Percentiles rank a stretch among this genome's conserved stretches.
phyloP scores from a whole-genome alignment of 1,140 invertebrate species.

The Catajapyx aquilonaris region DNA sequence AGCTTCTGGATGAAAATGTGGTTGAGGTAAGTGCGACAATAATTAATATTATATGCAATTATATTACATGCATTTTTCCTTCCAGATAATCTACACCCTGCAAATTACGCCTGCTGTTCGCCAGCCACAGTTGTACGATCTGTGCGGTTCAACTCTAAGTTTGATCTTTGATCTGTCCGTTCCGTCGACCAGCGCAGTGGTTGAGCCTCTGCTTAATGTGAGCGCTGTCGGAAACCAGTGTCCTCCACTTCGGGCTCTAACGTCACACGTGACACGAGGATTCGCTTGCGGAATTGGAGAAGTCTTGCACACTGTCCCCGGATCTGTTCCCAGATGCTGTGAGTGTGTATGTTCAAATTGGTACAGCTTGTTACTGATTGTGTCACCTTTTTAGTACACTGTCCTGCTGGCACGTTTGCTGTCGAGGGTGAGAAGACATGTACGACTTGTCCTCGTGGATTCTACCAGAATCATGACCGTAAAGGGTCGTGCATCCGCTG shows the following conservation, averaged over 20 bases:
- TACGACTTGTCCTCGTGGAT: slow-evolving; percentile 70
- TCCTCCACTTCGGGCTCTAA: slow-evolving; percentile 63
- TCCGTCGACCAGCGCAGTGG: slow-evolving; percentile 72
- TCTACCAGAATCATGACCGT: slow-evolving; percentile 76
- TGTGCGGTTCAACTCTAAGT: slow-evolving; percentile 80
- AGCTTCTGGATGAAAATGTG: slow-evolving; percentile 60
- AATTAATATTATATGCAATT: not conserved
- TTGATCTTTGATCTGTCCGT: slow-evolving; percentile 86
- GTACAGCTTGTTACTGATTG: slow-evolving; percentile 6
- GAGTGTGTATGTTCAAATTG: slow-evolving; percentile 27
- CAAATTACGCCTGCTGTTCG: slow-evolving; percentile 67
- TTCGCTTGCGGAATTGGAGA: slow-evolving; percentile 86
- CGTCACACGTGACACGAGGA: slow-evolving; percentile 63
- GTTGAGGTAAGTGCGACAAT: slow-evolving; percentile 31
- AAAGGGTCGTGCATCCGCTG: slow-evolving; percentile 73
- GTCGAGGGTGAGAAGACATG: slow-evolving; percentile 68
- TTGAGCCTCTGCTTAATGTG: slow-evolving; percentile 73
- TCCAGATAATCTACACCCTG: slow-evolving; percentile 58
- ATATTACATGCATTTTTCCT: slow-evolving; percentile 8
- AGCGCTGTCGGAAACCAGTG: slow-evolving; percentile 75
- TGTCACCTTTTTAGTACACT: slow-evolving; percentile 46
- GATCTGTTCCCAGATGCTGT: slow-evolving; percentile 78
- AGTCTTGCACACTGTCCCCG: slow-evolving; percentile 76
- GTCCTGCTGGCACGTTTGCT: slow-evolving; percentile 84
- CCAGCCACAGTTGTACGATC: slow-evolving; percentile 76